Evolutionary conservation across 1,140 invertebrate genomes (phyloP), one percentile per base, ranked within the genome.

Genomic region (Cydia splendana): DNA sequence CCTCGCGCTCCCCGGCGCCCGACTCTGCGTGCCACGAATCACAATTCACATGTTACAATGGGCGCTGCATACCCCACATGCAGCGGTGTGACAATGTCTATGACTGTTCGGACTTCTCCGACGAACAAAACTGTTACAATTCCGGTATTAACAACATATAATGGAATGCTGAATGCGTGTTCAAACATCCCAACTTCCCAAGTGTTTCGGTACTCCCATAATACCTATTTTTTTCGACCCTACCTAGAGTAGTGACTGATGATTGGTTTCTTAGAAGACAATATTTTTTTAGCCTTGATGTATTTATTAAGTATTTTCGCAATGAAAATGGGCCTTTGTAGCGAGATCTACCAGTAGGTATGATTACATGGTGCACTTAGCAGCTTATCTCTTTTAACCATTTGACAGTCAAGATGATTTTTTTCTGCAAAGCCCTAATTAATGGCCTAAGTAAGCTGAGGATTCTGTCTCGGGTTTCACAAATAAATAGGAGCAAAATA

Each of bases 91-190:
- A 98, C 95, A 96, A 97, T 94, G 95, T 95, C 92, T 96, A 96
- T 94, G 97, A 98, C 94, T 98, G 98, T 94, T 95, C 95, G 91
- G 97, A 98, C 94, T 96, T 96, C 94, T 97, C 97, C 81, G 98
- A 98, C 93, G 98, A 98, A 94, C 96, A 97, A 91, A 96, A 96
- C 93, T 98, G 97, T 95, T 95, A 96, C 94, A 85, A 87, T 75
- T 90, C 92, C 79, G 93, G 93, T 94, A 94, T 86, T 78, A 67
- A 48, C n/a, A 48, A 48, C 34, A 79, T 73, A 53, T 87, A 82
- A 80, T 85, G 82, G 84, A 86, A 88, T 88, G 84, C 78, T 84
- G 81, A 80, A 82, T 83, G 79, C 77, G 80, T 84, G 74, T 81
- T 81, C 13, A 20, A 65, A 78, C 53, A 71, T 67, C 77, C 73